phyloP scores from a whole-genome alignment of 2,888 invertebrate genomes.

The Phaonia tiefii region DNA sequence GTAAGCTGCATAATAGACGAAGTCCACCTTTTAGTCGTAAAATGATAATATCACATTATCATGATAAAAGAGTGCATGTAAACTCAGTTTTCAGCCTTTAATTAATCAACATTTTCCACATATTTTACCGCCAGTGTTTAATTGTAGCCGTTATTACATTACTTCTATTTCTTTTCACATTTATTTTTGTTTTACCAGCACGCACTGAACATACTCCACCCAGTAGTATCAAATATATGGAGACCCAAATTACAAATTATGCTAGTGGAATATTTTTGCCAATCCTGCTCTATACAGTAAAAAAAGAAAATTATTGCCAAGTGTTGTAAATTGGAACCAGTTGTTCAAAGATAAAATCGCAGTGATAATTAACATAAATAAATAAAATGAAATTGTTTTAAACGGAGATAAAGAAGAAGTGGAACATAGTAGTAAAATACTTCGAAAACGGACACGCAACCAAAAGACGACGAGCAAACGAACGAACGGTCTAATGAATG shows the following conservation, averaged over 20 bases:
- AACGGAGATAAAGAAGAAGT: constrained; percentile 37
- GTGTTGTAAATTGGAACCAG: background rate
- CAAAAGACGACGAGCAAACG: constrained; percentile 53
- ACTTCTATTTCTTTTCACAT: too few species aligned
- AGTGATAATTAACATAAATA: background rate
- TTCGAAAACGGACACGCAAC: constrained; percentile 65
- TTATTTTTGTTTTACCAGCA: background rate
- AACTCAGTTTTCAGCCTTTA: too few species aligned
- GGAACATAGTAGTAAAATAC: constrained; percentile 34
- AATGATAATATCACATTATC: too few species aligned
- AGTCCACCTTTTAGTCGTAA: too few species aligned
- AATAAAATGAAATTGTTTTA: background rate
- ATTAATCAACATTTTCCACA: too few species aligned
- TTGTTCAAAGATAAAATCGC: background rate
- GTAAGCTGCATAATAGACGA: too few species aligned
- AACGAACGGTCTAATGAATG: constrained; percentile 42
- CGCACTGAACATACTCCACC: constrained; percentile 9
- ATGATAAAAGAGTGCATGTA: too few species aligned
- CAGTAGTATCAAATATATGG: background rate
- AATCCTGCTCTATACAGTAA: background rate
- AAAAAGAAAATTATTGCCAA: background rate
- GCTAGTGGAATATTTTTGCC: constrained; percentile 7
- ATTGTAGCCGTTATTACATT: too few species aligned
- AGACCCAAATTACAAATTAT: constrained; percentile 32
- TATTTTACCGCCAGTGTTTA: too few species aligned